A percentile compares a stretch with the other conserved stretches of the same genome.
These are phyloP conservation scores for Trachelipus rathkii DNA, from an alignment of 1,140 invertebrate genomes.

Conservation along the genomic window DNA sequence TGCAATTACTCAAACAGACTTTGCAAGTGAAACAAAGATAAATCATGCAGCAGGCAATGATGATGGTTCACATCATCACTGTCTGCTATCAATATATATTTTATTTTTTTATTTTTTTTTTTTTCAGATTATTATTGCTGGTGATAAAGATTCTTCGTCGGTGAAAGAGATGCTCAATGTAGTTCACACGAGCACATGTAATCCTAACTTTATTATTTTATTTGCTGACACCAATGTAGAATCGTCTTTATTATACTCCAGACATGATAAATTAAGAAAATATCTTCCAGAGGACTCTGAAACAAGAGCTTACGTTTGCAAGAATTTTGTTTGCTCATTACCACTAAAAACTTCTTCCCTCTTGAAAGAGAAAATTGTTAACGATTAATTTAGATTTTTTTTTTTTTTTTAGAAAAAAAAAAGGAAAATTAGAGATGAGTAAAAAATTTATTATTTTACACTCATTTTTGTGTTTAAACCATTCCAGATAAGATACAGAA, in stretches of 20 bases:
- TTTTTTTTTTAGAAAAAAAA: too few species aligned
- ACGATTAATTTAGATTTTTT: too few species aligned
- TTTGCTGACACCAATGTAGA: constrained; percentile 58
- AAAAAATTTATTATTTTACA: too few species aligned
- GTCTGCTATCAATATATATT: too few species aligned
- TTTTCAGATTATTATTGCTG: constrained; percentile 57
- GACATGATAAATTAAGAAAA: constrained; percentile 41
- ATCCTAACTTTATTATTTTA: constrained; percentile 67
- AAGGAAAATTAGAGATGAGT: too few species aligned
- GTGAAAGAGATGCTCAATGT: constrained; percentile 64
- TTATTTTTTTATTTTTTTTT: constrained; percentile 7
- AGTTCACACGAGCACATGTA: constrained; percentile 59
- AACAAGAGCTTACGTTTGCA: constrained; percentile 75
- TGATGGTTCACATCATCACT: too few species aligned
- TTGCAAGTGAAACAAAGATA: too few species aligned
- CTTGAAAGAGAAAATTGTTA: background rate
- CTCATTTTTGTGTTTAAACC: too few species aligned
- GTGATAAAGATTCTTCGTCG: constrained; percentile 59
- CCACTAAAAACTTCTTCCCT: constrained; percentile 57
- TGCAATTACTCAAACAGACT: too few species aligned
- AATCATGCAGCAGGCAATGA: too few species aligned
- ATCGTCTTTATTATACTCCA: constrained; percentile 34
- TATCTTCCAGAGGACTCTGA: constrained; percentile 54
- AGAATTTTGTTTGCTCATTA: constrained; percentile 69
- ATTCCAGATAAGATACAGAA: too few species aligned